Evolutionary conservation across 2,888 invertebrate species (phyloP), one percentile per base, ranked within the genome.

Genomic region (Sylvicola cinctus): DNA sequence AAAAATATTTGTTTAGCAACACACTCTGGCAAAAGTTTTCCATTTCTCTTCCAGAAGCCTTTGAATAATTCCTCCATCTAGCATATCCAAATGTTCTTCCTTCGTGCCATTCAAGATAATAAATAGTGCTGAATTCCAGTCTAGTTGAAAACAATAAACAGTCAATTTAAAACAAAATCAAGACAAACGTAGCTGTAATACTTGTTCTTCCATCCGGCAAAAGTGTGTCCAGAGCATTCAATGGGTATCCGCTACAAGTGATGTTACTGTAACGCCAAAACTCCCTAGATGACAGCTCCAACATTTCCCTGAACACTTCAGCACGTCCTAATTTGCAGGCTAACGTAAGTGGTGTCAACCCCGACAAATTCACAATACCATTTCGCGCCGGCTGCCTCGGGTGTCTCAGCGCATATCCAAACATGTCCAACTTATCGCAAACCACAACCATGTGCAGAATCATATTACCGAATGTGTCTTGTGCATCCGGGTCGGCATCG

Each of bases 391-490:
- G 88, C 10, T 78, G 68, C 50, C 80, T 83, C 10, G 93, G 93
- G 59, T 98, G 96, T 11, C 91, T 70, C 28, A 96, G 66, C 1
- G 95, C 95, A 58, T 96, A 96, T 17, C 91, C 90, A 52, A 95
- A 96, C 95, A 96, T 96, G 48, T 90, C 88, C 91, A 91, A 51
- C 60, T 95, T 93, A 60, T 96, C 91, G 51, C 88, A 81, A 39
- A 98, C 93, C 27, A 98, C 96, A 26, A 96, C 90, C 91, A 98
- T 95, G 53, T 98, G 98, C n/a, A 98, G 65, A 41, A 95, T 88
- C 74, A 91, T 95, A 54, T 98, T 98, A 10, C 98, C 98, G 50
- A 91, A 95, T 0, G 83, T 74, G 55, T 98, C 96, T 53, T 88
- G 84, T n/a, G 75, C 66, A 55, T 98, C 91, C 0, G 96, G 96